Percentiles rank a stretch among this genome's conserved stretches.
Evolutionary conservation across 2,888 invertebrate species (phyloP).

Genomic region (Melieria picta): DNA sequence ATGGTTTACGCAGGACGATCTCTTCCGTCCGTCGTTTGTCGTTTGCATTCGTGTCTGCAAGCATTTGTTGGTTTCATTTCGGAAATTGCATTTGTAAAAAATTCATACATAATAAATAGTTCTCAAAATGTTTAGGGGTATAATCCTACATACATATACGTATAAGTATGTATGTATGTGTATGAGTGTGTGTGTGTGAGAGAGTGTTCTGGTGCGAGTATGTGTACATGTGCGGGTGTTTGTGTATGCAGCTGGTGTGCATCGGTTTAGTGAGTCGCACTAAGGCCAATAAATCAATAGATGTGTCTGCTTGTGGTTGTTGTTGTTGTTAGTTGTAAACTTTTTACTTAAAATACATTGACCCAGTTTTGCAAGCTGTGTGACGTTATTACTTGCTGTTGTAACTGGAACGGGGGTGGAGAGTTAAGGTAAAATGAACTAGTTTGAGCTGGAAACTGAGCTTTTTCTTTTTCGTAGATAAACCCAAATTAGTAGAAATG

Average conservation of each 20-base stretch:
- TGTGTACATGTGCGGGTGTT: slow-evolving; percentile 25
- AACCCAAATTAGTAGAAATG: no score
- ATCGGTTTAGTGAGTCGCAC: no score
- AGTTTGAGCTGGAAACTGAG: no score
- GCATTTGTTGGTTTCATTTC: slow-evolving; percentile 38
- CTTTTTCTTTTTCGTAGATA: no score
- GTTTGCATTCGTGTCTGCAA: slow-evolving; percentile 36
- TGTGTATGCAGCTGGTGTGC: slow-evolving; percentile 31
- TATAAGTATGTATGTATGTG: not conserved
- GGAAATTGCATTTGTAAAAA: slow-evolving; percentile 48
- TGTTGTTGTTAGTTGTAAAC: no score
- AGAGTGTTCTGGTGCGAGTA: slow-evolving; percentile 6
- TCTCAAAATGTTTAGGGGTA: slow-evolving; percentile 47
- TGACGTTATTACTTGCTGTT: no score
- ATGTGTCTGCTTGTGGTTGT: no score
- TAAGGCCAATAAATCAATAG: no score
- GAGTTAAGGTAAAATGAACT: no score
- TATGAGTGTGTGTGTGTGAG: slow-evolving; percentile 1
- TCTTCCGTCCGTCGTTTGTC: slow-evolving; percentile 34
- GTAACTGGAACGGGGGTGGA: no score
- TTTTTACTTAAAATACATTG: no score
- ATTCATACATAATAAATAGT: slow-evolving; percentile 59
- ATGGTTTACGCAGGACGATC: slow-evolving; percentile 56
- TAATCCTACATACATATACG: slow-evolving; percentile 15
- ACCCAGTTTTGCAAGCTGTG: no score